These are phyloP conservation scores for Clarias pachynema DNA, from an alignment of 2,797 vertebrate genomes.

Conservation along the genomic window DNA sequence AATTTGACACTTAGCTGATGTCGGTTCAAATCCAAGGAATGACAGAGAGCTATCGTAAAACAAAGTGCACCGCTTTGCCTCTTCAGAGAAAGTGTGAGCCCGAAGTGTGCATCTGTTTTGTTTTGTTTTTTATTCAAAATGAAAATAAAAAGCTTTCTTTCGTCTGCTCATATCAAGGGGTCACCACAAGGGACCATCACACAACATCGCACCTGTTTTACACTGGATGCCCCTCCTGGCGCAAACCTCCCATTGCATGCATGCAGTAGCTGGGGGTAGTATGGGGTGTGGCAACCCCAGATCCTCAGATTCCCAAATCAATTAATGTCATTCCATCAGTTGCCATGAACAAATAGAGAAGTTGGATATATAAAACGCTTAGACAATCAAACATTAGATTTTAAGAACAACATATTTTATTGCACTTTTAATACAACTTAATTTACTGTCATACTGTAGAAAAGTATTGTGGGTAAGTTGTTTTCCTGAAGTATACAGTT, in stretches of 20 bases:
- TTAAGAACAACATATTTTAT: not conserved
- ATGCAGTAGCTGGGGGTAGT: too few species aligned
- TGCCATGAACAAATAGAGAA: not conserved
- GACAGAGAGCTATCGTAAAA: not conserved
- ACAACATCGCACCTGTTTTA: too few species aligned
- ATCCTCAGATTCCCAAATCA: too few species aligned
- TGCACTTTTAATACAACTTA: not conserved
- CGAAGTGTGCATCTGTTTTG: too few species aligned
- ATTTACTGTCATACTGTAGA: not conserved
- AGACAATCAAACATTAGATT: not conserved
- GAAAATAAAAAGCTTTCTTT: too few species aligned
- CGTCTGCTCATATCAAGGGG: too few species aligned
- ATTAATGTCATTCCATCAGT: too few species aligned
- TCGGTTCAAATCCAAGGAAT: not conserved
- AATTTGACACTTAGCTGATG: not conserved
- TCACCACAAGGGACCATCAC: too few species aligned
- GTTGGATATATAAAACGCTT: not conserved
- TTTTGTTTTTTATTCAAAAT: too few species aligned
- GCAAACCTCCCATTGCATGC: too few species aligned
- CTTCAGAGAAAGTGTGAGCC: not conserved
- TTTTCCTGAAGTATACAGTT: not conserved
- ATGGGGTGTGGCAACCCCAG: too few species aligned
- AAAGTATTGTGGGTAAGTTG: not conserved
- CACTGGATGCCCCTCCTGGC: too few species aligned
- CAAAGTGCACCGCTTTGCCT: not conserved